A percentile compares a stretch with the other conserved stretches of the same genome.
These are phyloP conservation scores for Cantharis lateralis DNA, from an alignment of 2,888 invertebrate species.

Conservation along the genomic window DNA sequence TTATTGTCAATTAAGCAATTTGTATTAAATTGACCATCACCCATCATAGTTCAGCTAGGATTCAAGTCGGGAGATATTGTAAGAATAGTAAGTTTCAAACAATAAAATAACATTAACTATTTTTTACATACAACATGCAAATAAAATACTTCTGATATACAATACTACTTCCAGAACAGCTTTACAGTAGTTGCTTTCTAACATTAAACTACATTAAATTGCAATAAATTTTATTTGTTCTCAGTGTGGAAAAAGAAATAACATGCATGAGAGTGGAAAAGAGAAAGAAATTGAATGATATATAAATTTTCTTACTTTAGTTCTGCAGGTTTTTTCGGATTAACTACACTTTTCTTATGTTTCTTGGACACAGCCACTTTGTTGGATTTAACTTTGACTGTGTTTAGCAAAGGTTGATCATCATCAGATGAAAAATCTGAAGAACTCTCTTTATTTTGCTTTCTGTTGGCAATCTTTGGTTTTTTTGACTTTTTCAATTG, in stretches of 20 bases:
- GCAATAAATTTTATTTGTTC: not conserved
- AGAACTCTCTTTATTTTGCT: constrained; percentile 33
- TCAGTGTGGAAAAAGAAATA: not conserved
- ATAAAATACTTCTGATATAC: not conserved
- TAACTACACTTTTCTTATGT: constrained; percentile 33
- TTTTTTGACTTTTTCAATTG: constrained; percentile 40
- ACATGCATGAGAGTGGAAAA: not conserved
- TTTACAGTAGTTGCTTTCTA: not conserved
- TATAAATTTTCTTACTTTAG: constrained; percentile 31
- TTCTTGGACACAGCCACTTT: constrained; percentile 22
- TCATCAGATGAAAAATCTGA: constrained; percentile 61
- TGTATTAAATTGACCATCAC: no score
- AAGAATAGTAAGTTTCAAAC: not conserved
- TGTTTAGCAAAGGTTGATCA: constrained; percentile 56
- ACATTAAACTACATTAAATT: not conserved
- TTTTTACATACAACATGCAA: not conserved
- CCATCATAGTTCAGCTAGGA: not conserved
- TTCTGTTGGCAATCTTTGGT: constrained; percentile 16
- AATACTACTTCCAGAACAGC: not conserved
- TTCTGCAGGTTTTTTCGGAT: constrained; percentile 36
- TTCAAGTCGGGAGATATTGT: not conserved
- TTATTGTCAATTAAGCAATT: no score
- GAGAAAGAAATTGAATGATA: not conserved
- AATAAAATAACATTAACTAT: not conserved
- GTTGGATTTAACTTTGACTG: constrained; percentile 27